Conservation (phyloP, 2,113 vertebrate species). For the Noturus placidus region DNA sequence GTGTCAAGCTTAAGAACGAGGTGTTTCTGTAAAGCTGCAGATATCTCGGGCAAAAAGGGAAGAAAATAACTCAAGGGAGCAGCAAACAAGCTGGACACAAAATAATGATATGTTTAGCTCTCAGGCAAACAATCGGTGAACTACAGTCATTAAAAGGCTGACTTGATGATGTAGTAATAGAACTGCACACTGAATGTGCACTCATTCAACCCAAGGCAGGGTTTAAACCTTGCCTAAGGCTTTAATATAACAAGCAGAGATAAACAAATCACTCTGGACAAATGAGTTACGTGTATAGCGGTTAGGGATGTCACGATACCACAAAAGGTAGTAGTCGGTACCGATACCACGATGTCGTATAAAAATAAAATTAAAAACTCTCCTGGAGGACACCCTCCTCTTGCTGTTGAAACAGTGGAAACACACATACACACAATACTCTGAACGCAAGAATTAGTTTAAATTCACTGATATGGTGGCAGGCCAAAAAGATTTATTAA, state of each 20-base stretch:
- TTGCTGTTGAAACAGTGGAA: no score
- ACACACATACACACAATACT: no score
- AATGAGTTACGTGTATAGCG: background rate
- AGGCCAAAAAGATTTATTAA: no score
- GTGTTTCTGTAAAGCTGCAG: background rate
- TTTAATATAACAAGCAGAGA: background rate
- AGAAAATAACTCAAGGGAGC: background rate
- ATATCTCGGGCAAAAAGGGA: background rate
- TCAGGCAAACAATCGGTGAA: background rate
- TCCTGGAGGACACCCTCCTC: no score
- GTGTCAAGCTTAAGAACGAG: background rate
- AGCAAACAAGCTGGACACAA: background rate
- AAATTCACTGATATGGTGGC: no score
- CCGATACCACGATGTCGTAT: no score
- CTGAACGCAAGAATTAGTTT: no score
- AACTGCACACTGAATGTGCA: background rate
- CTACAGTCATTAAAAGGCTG: background rate
- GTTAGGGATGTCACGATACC: no score
- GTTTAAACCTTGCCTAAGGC: background rate
- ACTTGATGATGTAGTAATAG: background rate
- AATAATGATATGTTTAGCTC: background rate
- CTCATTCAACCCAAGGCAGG: background rate
- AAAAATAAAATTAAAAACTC: no score
- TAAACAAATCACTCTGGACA: background rate
- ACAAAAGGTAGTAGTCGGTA: no score